Evolutionary conservation across 2,113 vertebrate species (phyloP).

Genomic region (Colossoma macropomum): DNA sequence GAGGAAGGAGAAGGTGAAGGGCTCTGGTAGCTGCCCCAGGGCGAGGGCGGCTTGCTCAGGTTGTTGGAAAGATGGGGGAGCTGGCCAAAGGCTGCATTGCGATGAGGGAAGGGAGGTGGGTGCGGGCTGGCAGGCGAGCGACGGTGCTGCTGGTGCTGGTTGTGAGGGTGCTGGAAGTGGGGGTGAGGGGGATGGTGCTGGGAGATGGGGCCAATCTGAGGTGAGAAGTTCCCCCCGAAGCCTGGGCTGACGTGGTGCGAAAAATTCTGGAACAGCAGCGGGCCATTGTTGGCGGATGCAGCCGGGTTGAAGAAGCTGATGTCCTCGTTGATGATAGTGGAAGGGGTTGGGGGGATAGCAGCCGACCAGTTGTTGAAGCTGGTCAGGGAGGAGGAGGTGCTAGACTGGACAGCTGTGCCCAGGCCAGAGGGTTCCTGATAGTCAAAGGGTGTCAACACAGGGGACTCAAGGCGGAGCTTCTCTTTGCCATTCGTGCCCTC

Average conservation of each 20-base stretch:
- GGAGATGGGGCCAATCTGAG: constrained; percentile 95
- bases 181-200: constrained; percentile 98
- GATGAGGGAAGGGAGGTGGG: constrained; percentile 93
- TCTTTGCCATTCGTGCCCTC: constrained; percentile 91
- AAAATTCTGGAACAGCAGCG: constrained; percentile 98
- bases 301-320: constrained; percentile 97
- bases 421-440: constrained; percentile 94
- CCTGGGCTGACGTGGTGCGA: constrained; percentile 97
- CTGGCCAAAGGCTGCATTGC: constrained; percentile 94
- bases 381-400: constrained; percentile 92
- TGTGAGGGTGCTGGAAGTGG: constrained; percentile 96
- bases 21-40: constrained; percentile 98
- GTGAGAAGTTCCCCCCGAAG: constrained; percentile 97
- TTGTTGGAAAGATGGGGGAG: constrained; percentile 97
- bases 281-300: constrained; percentile 93
- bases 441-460: constrained; percentile 94
- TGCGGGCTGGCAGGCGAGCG: constrained; percentile 97
- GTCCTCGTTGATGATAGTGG: constrained; percentile 96
- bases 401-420: constrained; percentile 88
- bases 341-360: constrained; percentile 93
- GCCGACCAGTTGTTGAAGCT: constrained; percentile 99
- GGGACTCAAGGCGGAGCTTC: constrained; percentile 95
- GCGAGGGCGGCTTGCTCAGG: constrained; percentile 97
- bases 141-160: constrained; percentile 97
- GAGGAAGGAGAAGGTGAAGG: constrained; percentile 94